A percentile compares a stretch with the other conserved stretches of the same genome.
Evolutionary conservation across 2,888 invertebrate genomes (phyloP).

Genomic region (Nephrotoma appendiculata): DNA sequence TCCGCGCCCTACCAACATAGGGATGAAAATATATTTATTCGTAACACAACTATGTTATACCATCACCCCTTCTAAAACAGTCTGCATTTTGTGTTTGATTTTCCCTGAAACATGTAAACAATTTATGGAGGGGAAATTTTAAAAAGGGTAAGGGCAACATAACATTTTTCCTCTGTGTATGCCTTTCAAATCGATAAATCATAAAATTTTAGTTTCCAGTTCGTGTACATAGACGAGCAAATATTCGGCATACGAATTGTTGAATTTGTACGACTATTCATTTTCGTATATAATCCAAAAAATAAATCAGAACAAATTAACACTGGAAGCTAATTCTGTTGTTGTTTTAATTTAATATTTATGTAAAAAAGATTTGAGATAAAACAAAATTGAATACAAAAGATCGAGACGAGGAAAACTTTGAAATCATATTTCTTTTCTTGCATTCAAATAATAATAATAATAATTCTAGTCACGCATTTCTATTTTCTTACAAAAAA

Average conservation of each 20-base stretch:
- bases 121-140: not conserved
- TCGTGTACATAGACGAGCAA: no score
- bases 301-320: not conserved
- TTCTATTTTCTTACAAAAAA: not conserved
- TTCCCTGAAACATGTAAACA: not conserved
- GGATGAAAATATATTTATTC: not conserved
- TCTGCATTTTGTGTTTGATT: not conserved
- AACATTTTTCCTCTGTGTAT: not conserved
- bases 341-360: not conserved
- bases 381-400: not conserved
- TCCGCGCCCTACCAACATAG: not conserved
- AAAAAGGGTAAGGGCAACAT: not conserved
- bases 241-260: not conserved
- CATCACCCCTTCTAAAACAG: not conserved
- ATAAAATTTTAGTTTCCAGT: not conserved
- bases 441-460: not conserved
- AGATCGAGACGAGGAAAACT: not conserved
- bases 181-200: not conserved
- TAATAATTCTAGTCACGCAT: not conserved
- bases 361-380: not conserved
- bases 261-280: not conserved
- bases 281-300: not conserved
- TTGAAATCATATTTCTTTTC: not conserved
- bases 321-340: not conserved
- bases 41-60: not conserved